These are phyloP conservation scores for Loripinus fragilis DNA, from an alignment of 2,888 invertebrate species.

Conservation along the genomic window DNA sequence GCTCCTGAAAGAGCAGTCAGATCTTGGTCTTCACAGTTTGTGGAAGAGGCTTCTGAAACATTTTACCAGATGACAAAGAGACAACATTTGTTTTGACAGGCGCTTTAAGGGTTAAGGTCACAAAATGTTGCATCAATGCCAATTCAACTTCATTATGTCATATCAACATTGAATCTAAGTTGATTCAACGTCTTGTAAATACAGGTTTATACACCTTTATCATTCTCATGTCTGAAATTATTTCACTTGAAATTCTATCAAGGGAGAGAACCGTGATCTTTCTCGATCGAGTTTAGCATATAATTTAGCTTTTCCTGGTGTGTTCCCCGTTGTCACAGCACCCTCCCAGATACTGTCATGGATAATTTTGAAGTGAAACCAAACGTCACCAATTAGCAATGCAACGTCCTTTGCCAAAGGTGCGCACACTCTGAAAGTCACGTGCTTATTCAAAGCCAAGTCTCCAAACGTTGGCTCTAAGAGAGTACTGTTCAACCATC, in stretches of 20 bases:
- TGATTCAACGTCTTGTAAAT: too few species aligned
- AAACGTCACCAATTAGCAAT: slow-evolving; percentile 77
- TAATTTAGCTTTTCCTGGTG: slow-evolving; percentile 70
- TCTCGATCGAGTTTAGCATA: slow-evolving; percentile 75
- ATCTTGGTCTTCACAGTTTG: too few species aligned
- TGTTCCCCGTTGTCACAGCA: slow-evolving; percentile 68
- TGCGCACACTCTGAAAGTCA: slow-evolving; percentile 79
- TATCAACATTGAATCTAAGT: too few species aligned
- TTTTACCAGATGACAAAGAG: too few species aligned
- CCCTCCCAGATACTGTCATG: slow-evolving; percentile 78
- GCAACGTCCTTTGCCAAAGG: slow-evolving; percentile 78
- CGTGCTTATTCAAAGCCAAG: slow-evolving; percentile 69
- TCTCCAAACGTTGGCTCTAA: slow-evolving; percentile 79
- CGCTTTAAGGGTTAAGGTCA: too few species aligned
- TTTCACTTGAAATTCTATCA: slow-evolving; percentile 76
- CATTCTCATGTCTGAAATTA: slow-evolving; percentile 39
- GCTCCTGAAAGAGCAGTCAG: too few species aligned
- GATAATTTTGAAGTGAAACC: slow-evolving; percentile 78
- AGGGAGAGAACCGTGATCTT: slow-evolving; percentile 74
- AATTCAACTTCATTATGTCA: too few species aligned
- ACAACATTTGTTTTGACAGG: too few species aligned
- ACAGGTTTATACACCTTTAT: too few species aligned
- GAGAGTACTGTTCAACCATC: slow-evolving; percentile 78
- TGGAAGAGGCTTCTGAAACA: too few species aligned
- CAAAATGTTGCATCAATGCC: too few species aligned